Evolutionary conservation across 2,888 invertebrate genomes (phyloP).

Genomic region (Apamea monoglypha): DNA sequence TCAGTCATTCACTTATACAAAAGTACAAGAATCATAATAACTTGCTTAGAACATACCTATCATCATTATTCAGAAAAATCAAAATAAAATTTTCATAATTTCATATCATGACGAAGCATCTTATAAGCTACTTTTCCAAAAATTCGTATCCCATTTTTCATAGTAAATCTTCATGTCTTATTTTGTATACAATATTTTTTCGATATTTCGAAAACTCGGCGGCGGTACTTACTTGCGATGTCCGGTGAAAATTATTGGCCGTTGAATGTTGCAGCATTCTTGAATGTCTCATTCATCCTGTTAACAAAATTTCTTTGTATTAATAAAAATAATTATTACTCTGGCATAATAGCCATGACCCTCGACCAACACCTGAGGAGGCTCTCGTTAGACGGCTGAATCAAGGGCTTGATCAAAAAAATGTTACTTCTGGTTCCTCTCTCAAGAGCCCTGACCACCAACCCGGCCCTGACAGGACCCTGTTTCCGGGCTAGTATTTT

Average conservation of each 20-base stretch:
- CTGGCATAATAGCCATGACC: neutral
- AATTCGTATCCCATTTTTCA: conserved; percentile 9
- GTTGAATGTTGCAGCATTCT: conserved; percentile 15
- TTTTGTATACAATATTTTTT: conserved; percentile 23
- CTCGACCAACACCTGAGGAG: neutral
- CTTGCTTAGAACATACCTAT: neutral
- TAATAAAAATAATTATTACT: conserved; percentile 13
- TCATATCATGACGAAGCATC: neutral
- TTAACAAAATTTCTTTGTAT: conserved; percentile 18
- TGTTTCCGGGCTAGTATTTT: too few relatives aligned
- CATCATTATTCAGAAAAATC: neutral
- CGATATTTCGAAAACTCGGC: conserved; percentile 23
- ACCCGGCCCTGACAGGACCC: too few relatives aligned
- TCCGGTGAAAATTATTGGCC: conserved; percentile 21
- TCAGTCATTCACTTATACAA: neutral
- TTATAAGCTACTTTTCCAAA: neutral
- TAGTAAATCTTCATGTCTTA: conserved; percentile 4
- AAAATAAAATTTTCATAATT: neutral
- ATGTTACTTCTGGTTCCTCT: neutral
- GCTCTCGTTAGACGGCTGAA: neutral
- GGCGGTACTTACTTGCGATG: conserved; percentile 19
- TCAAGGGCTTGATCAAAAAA: neutral
- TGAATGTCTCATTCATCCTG: conserved; percentile 28
- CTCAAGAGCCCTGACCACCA: neutral
- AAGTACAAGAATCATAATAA: neutral